Evolutionary conservation across 2,888 invertebrate species (phyloP).

Genomic region (Tipula unca): DNA sequence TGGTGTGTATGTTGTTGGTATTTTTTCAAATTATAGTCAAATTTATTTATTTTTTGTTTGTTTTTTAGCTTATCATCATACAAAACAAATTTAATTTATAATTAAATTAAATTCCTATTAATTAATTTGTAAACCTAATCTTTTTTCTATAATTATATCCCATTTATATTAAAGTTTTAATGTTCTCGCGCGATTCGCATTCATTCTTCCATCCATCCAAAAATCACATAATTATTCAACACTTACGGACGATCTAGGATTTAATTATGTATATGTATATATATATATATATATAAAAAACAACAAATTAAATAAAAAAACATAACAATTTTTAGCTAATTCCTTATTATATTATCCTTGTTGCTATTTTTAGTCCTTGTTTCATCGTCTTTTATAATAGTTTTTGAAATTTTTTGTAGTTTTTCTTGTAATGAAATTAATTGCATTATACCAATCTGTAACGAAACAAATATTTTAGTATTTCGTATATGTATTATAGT

Average conservation of each 20-base stretch:
- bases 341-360: neutral
- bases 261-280: no score
- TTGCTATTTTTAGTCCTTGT: neutral
- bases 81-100: neutral
- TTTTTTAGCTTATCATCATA: neutral
- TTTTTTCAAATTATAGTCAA: neutral
- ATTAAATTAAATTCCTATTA: neutral
- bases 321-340: neutral
- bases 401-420: neutral
- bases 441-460: neutral
- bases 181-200: neutral
- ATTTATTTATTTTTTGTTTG: neutral
- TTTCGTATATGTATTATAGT: neutral
- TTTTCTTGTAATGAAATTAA: neutral
- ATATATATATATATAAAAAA: neutral
- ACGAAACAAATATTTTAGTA: neutral
- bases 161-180: neutral
- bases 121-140: neutral
- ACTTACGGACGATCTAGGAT: neutral
- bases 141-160: neutral
- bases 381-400: neutral
- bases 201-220: neutral
- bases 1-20: neutral
- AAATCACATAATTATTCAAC: neutral
- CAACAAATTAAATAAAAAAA: neutral